Evolutionary conservation across 2,113 vertebrate genomes (phyloP).

Genomic region (Tonatia bakeri): DNA sequence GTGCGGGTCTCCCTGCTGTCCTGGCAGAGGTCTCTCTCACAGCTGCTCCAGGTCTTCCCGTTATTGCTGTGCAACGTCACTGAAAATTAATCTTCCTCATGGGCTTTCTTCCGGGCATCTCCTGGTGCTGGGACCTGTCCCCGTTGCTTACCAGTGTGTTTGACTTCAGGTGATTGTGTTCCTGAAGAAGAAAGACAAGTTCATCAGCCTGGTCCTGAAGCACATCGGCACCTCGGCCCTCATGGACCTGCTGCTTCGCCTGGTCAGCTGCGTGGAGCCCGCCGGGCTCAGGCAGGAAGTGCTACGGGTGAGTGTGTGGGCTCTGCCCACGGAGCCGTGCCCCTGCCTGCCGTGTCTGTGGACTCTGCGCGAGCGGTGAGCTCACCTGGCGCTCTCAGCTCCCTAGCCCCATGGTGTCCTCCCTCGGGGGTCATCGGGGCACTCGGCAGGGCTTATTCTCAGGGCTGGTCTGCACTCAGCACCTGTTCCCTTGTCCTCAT

Average conservation of each 20-base stretch:
- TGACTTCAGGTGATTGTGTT: slow-evolving; percentile 88
- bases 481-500: not conserved
- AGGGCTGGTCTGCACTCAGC: not conserved
- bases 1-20: not conserved
- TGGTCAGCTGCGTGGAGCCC: slow-evolving; percentile 96
- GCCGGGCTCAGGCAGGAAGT: slow-evolving; percentile 91
- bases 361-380: not conserved
- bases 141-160: not conserved
- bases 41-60: not conserved
- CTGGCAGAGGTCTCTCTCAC: not conserved
- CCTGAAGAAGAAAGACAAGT: slow-evolving; percentile 92
- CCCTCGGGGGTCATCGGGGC: rapidly evolving
- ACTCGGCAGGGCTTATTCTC: not conserved
- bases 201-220: slow-evolving; percentile 91
- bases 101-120: too few relatives aligned
- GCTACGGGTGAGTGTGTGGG: slow-evolving; percentile 85
- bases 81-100: not conserved
- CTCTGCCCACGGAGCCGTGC: too few relatives aligned
- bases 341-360: not conserved
- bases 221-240: slow-evolving; percentile 96
- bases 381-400: too few relatives aligned
- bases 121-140: rapidly evolving
- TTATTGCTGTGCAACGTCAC: not conserved
- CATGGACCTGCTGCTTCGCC: slow-evolving; percentile 96
- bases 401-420: rapidly evolving